A percentile compares a stretch with the other conserved stretches of the same genome.
These are phyloP conservation scores for Cryptophagus acutangulus DNA, from an alignment of 2,888 invertebrate species.

Conservation along the genomic window DNA sequence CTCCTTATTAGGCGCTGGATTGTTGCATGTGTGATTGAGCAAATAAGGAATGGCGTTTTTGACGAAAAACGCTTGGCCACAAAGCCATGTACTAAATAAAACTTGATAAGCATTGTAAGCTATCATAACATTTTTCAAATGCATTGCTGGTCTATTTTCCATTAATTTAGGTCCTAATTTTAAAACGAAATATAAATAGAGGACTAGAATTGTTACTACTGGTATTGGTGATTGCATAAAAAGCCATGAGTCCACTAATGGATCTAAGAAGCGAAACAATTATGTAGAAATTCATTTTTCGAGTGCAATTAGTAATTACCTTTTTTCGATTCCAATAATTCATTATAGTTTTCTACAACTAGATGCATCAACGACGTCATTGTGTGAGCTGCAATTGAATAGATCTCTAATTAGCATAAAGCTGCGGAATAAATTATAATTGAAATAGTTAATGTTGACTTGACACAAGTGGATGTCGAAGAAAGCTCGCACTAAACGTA, in stretches of 20 bases:
- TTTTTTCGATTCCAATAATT: constrained; percentile 49
- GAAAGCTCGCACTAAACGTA: constrained; percentile 1
- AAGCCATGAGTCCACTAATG: constrained; percentile 70
- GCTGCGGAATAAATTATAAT: too few species aligned
- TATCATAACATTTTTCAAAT: constrained; percentile 67
- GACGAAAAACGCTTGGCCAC: constrained; percentile 46
- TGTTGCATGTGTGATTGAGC: constrained; percentile 35
- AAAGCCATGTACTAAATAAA: constrained; percentile 72
- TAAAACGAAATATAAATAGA: constrained; percentile 68
- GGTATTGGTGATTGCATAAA: constrained; percentile 73
- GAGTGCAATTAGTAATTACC: constrained; percentile 35
- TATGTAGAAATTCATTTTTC: not conserved
- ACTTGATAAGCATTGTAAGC: constrained; percentile 88
- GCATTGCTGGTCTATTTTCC: constrained; percentile 67
- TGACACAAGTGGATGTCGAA: too few species aligned
- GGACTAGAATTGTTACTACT: constrained; percentile 58
- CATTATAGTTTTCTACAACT: constrained; percentile 53
- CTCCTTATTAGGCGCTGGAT: constrained; percentile 33
- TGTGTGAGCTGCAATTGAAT: too few species aligned
- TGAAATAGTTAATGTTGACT: too few species aligned
- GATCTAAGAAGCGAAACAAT: constrained; percentile 55
- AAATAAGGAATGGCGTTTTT: constrained; percentile 31
- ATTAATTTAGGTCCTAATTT: constrained; percentile 72
- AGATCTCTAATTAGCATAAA: not conserved
- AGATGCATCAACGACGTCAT: constrained; percentile 51